A percentile compares a stretch with the other conserved stretches of the same genome.
These are phyloP conservation scores for Barnardius zonarius DNA, from an alignment of 2,113 vertebrate species.

Conservation along the genomic window DNA sequence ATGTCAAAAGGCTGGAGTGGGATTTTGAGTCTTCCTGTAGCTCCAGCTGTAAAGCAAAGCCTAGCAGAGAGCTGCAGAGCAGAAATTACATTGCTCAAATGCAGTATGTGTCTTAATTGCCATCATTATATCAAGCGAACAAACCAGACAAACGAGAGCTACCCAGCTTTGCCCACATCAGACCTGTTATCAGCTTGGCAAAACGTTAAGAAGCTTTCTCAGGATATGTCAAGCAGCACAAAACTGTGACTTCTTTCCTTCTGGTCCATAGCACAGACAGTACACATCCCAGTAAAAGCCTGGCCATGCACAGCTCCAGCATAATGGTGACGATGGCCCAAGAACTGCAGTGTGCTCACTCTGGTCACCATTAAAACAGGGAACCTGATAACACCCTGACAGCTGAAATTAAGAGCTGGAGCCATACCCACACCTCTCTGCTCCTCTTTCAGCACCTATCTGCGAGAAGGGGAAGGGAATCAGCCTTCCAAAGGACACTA, in stretches of 20 bases:
- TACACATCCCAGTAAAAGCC: neutral
- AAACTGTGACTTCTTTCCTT: accelerated
- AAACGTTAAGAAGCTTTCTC: accelerated
- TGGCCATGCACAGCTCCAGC: neutral
- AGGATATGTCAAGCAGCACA: neutral
- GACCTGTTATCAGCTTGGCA: neutral
- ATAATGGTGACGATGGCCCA: accelerated
- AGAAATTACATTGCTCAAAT: neutral
- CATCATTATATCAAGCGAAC: neutral
- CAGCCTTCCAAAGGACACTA: accelerated
- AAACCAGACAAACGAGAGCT: neutral
- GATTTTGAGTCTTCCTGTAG: neutral
- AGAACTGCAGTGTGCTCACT: accelerated
- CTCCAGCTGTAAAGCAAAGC: neutral
- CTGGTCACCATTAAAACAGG: accelerated
- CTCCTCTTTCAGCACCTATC: neutral
- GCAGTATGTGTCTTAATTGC: neutral
- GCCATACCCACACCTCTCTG: neutral
- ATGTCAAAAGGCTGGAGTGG: neutral
- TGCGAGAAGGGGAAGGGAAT: accelerated
- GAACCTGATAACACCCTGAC: accelerated
- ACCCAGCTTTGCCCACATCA: accelerated
- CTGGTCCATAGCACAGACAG: accelerated
- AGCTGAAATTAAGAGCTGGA: neutral
- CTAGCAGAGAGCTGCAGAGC: neutral